Percentiles rank a stretch among this genome's conserved stretches.
These are phyloP conservation scores for Dendrophyllia cribrosa DNA, from an alignment of 64 coral and sea anemone genomes.

Conservation along the genomic window DNA sequence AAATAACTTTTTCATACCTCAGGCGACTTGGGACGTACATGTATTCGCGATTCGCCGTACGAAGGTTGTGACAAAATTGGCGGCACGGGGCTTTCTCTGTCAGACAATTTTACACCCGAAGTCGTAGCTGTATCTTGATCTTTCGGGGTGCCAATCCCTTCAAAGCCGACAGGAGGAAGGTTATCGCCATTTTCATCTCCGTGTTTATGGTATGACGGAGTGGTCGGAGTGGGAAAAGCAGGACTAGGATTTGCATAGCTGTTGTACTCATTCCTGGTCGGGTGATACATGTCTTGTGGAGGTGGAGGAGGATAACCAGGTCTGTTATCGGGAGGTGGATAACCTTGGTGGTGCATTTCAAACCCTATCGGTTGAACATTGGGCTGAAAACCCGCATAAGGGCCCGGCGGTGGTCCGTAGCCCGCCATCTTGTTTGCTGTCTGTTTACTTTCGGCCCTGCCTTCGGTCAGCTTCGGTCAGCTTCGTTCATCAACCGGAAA, in stretches of 20 bases:
- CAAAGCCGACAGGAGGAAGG: conserved; percentile 71
- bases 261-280: conserved; percentile 28
- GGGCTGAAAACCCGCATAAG: conserved; percentile 36
- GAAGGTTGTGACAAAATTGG: neutral
- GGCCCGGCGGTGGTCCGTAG: conserved; percentile 31
- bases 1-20: neutral
- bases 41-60: neutral
- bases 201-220: conserved; percentile 42
- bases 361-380: conserved; percentile 57
- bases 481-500: neutral
- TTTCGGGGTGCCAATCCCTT: neutral
- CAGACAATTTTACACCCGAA: conserved; percentile 23
- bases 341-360: conserved; percentile 39
- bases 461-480: neutral
- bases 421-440: conserved; percentile 64
- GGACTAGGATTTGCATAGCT: neutral
- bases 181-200: neutral
- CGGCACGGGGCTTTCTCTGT: neutral
- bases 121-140: conserved; percentile 38
- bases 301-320: conserved; percentile 39
- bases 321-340: conserved; percentile 5
- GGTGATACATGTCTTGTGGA: conserved; percentile 25
- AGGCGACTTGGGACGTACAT: neutral
- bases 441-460: neutral
- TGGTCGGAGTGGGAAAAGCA: neutral